phyloP scores from a whole-genome alignment of 2,113 vertebrate genomes.

The Agelaius phoeniceus region DNA sequence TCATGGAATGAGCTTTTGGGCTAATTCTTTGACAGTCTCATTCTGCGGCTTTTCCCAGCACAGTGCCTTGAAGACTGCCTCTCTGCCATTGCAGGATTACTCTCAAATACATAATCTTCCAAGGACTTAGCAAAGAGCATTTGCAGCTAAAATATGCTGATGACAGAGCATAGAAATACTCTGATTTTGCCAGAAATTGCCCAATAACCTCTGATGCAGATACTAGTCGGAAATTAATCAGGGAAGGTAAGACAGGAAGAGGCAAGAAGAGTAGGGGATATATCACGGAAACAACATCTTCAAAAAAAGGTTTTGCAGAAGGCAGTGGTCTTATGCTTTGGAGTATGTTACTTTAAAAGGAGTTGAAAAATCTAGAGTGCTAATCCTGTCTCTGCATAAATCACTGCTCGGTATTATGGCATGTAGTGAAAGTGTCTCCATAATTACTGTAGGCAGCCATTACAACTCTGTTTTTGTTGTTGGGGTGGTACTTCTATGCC shows the following conservation, averaged over 20 bases:
- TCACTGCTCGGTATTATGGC: neutral
- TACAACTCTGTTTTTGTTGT: neutral
- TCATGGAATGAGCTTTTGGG: neutral
- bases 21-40: neutral
- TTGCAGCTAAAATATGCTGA: neutral
- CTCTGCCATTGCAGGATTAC: neutral
- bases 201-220: neutral
- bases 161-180: neutral
- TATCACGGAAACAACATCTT: accelerated
- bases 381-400: neutral
- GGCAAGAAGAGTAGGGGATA: neutral
- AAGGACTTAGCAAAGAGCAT: neutral
- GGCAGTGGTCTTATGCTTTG: neutral
- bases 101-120: neutral
- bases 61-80: neutral
- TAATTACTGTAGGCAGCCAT: neutral
- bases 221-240: neutral
- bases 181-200: neutral
- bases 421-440: neutral
- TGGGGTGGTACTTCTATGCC: neutral
- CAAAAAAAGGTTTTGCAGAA: neutral
- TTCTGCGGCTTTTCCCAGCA: neutral
- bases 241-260: neutral
- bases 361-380: neutral
- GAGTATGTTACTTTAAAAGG: neutral